A percentile compares a stretch with the other conserved stretches of the same genome.
phyloP scores from a whole-genome alignment of 2,113 vertebrate genomes.

The Hydrochoerus hydrochaeris region DNA sequence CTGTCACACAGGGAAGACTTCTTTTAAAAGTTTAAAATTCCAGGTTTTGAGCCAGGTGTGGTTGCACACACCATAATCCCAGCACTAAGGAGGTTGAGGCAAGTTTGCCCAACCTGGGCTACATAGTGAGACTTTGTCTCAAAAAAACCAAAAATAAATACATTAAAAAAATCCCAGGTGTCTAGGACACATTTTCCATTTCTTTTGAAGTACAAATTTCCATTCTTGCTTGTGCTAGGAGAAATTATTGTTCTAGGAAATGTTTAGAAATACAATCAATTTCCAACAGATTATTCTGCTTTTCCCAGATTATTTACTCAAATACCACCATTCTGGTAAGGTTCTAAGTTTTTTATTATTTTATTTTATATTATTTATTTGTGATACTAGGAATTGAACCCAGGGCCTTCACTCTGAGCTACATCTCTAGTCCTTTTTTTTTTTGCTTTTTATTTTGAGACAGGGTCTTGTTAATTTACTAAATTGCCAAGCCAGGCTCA shows the following conservation, averaged over 20 bases:
- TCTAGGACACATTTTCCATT: background rate
- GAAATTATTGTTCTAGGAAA: conserved; percentile 31
- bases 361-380: background rate
- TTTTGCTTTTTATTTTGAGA: background rate
- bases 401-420: background rate
- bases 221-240: conserved; percentile 11
- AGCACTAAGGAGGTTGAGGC: background rate
- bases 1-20: background rate
- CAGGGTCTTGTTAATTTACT: background rate
- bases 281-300: conserved; percentile 6
- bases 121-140: background rate
- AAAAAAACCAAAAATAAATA: background rate
- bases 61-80: background rate
- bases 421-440: background rate
- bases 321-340: background rate
- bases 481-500: background rate
- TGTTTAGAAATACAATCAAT: conserved; percentile 25
- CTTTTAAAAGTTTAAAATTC: background rate
- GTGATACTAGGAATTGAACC: background rate
- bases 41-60: background rate
- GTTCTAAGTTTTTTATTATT: background rate
- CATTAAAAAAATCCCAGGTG: background rate
- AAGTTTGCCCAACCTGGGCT: background rate
- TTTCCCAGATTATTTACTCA: conserved; percentile 18
- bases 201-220: conserved; percentile 7